Base-by-base conservation (phyloP, 2,113 vertebrate species). In the Sapajus apella region DNA sequence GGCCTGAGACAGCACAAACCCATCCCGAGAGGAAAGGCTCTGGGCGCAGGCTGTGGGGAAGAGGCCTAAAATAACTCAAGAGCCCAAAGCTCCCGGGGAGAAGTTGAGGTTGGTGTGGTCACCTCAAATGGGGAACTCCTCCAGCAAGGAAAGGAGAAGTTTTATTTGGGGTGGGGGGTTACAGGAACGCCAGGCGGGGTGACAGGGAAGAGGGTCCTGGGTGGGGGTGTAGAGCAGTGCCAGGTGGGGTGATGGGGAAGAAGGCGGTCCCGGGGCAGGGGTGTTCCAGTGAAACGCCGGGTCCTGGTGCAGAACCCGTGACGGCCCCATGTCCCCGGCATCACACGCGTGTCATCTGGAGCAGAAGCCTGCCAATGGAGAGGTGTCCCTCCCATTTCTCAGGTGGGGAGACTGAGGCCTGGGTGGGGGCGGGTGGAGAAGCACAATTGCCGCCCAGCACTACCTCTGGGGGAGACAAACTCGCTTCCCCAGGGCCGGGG, bases 51-150 rank as follows among this genome's bases (percentile, higher is more conserved):
- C 56, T 16, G 0, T 0, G 13, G 52, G 43, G 61, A 84, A 85
- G 52, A 43, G 47, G 11, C 94, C 90, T 25, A 75, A 96, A 96
- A 97, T 96, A 95, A 37, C 92, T 87, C 3, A 4, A 89, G 94
- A 90, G 66, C 66, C 87, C 45, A 95, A 96, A 96, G 96, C 91
- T 91, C 72, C 50, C 1, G 0, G 83, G 94, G 94, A 95, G 97
- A 97, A 97, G 97, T 87, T 75, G 95, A 90, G 94, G 95, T 47
- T 1, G 1, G 12, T 83, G 92, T 20, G 94, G 97, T 52, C 10
- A 0, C 73, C 14, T 3, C 0, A 5, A 76, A 89, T 43, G 87
- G 79, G 95, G 95, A 97, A 96, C 94, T 76, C 23, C 40, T 91
- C 6, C 1, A 1, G 35, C 43, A 47, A 43, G 68, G 87, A 58